These are phyloP conservation scores for Periophthalmus modestus DNA, from an alignment of 2,113 vertebrate genomes.

Conservation along the genomic window DNA sequence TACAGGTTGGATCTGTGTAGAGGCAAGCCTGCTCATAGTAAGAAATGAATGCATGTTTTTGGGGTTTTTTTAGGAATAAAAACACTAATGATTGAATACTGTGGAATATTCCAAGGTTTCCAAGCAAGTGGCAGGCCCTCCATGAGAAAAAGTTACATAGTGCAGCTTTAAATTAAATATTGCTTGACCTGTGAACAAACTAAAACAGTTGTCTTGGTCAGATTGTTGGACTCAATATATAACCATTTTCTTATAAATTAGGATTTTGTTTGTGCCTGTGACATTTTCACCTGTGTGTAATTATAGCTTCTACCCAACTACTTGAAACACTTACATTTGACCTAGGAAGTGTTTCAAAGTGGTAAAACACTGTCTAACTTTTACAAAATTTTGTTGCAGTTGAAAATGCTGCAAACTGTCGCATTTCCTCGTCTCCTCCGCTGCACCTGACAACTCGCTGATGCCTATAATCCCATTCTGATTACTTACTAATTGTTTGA, in stretches of 20 bases:
- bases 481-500: not conserved
- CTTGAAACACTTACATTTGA: not conserved
- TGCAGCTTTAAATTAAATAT: too few species aligned
- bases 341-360: not conserved
- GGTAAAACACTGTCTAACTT: not conserved
- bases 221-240: too few species aligned
- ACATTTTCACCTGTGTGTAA: not conserved
- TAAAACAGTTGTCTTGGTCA: too few species aligned
- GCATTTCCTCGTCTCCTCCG: not conserved
- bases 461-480: not conserved
- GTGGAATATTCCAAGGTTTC: too few species aligned
- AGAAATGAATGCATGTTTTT: too few species aligned
- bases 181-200: too few species aligned
- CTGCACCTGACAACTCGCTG: not conserved
- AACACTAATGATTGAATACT: too few species aligned
- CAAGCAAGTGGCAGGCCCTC: too few species aligned
- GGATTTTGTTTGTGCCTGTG: not conserved
- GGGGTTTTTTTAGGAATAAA: too few species aligned
- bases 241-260: not conserved
- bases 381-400: not conserved
- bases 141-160: too few species aligned
- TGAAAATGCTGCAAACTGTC: not conserved
- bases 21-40: too few species aligned
- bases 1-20: too few species aligned
- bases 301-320: not conserved